Conservation (phyloP, 2,113 vertebrate species). For the Meleagris gallopavo region DNA sequence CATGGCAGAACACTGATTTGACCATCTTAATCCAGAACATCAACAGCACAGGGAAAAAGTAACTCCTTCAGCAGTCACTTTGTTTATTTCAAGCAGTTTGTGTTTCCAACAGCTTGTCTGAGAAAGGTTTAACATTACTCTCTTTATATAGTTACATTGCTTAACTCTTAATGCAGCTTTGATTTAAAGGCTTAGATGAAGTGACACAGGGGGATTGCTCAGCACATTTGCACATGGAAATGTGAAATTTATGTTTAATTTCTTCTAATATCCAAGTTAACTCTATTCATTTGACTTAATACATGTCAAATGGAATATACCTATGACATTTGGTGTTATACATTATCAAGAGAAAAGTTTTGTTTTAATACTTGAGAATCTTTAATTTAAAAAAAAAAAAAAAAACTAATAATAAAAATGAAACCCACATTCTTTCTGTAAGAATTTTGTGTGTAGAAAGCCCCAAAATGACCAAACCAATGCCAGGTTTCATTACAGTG, state of each 20-base stretch:
- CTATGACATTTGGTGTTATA: neutral
- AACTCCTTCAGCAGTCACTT: rapidly evolving
- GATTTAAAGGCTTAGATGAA: neutral
- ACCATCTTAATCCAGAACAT: neutral
- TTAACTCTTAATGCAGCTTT: neutral
- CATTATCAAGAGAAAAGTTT: neutral
- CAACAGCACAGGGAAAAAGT: neutral
- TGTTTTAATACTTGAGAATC: neutral
- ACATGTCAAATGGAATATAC: neutral
- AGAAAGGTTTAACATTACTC: neutral
- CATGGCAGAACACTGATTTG: neutral
- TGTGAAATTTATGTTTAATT: neutral
- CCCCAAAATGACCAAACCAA: neutral
- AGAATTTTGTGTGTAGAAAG: neutral
- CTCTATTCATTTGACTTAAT: rapidly evolving
- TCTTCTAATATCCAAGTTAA: neutral
- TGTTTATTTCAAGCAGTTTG: neutral
- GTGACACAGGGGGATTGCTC: neutral
- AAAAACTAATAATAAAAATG: too few species aligned
- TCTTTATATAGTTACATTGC: neutral
- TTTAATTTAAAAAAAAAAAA: neutral
- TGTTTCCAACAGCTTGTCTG: neutral
- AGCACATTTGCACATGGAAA: neutral
- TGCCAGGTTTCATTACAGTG: neutral
- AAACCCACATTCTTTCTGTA: neutral